Evolutionary conservation across 2,888 invertebrate genomes (phyloP).

Genomic region (Altica lythri): DNA sequence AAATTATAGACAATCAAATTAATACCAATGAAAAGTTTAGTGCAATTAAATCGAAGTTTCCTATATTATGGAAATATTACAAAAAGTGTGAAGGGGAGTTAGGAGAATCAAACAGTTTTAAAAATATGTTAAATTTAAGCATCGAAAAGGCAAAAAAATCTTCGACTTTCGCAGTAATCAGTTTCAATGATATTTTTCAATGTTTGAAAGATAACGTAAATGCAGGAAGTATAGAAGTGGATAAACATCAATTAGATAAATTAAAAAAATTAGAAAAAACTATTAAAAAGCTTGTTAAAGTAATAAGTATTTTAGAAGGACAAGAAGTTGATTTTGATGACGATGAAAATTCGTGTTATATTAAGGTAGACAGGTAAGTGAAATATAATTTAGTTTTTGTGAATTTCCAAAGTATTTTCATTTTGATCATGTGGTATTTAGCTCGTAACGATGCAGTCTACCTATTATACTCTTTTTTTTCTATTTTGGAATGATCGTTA

Average conservation of each 20-base stretch:
- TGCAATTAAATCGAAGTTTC: constrained; percentile 30
- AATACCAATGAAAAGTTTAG: constrained; percentile 17
- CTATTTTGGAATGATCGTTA: too few species aligned
- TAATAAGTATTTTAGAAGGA: constrained; percentile 70
- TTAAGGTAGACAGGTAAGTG: constrained; percentile 67
- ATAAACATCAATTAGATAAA: constrained; percentile 34
- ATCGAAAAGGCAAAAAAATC: constrained; percentile 33
- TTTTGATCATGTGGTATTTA: too few species aligned
- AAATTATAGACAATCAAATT: constrained; percentile 29
- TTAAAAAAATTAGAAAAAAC: constrained; percentile 59
- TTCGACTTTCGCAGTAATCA: constrained; percentile 36
- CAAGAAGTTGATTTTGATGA: constrained; percentile 73
- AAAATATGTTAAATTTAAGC: constrained; percentile 32
- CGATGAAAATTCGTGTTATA: constrained; percentile 73
- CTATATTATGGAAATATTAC: constrained; percentile 37
- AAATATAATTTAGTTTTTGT: constrained; percentile 2
- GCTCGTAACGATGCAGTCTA: too few species aligned
- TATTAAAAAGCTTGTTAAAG: constrained; percentile 66
- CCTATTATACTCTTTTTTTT: too few species aligned
- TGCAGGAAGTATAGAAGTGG: constrained; percentile 36
- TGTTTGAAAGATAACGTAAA: constrained; percentile 34
- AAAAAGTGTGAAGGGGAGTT: constrained; percentile 33
- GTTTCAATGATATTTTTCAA: constrained; percentile 43
- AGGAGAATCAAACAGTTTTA: constrained; percentile 31
- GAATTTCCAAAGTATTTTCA: too few species aligned